These are phyloP conservation scores for Falco biarmicus DNA, from an alignment of 2,797 vertebrate species.

Conservation along the genomic window DNA sequence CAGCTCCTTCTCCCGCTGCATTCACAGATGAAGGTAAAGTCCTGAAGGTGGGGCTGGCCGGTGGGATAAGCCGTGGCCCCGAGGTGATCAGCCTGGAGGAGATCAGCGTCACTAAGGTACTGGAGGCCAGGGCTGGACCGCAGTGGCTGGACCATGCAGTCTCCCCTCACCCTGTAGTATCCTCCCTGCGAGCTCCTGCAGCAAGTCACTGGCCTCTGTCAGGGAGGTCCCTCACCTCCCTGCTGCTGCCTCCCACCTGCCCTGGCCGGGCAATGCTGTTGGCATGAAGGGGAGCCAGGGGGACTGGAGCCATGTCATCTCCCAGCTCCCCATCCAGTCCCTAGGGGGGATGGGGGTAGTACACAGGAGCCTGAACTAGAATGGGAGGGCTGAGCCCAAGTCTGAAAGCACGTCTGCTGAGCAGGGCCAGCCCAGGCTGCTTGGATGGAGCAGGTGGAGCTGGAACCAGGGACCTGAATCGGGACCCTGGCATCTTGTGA, in stretches of 20 bases:
- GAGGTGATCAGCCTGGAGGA: constrained; percentile 89
- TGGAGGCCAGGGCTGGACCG: neutral
- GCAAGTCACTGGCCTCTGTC: neutral
- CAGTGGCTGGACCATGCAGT: fast-evolving
- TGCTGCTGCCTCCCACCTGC: neutral
- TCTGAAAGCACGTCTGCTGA: neutral
- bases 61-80: constrained; percentile 64
- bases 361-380: neutral
- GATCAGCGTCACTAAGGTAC: constrained; percentile 87
- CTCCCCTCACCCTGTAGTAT: fast-evolving
- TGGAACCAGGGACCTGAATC: neutral
- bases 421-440: neutral
- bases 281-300: neutral
- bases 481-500: neutral
- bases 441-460: neutral
- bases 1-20: neutral
- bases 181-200: neutral
- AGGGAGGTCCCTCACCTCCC: neutral
- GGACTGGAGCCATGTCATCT: neutral
- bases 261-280: neutral
- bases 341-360: fast-evolving
- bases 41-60: constrained; percentile 85
- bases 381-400: neutral
- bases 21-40: constrained; percentile 84
- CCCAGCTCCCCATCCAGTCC: neutral